These are phyloP conservation scores for Castor canadensis DNA, from an alignment of 2,113 vertebrate genomes.

Conservation along the genomic window DNA sequence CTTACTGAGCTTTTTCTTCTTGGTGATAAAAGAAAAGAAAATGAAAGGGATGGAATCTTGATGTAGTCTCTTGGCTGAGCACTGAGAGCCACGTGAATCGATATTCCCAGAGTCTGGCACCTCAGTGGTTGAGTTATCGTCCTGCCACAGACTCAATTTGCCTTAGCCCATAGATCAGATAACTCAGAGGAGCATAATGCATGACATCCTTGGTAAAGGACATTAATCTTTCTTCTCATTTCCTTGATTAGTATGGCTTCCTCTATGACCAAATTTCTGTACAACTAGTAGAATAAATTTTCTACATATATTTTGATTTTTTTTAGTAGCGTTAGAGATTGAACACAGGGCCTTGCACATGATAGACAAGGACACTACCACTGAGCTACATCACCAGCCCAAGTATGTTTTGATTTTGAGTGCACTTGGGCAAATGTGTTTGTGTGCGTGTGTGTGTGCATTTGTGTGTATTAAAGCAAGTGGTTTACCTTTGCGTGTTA, in stretches of 20 bases:
- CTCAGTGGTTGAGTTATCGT: conserved; percentile 15
- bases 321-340: background rate
- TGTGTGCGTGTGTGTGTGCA: background rate
- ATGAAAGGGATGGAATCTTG: background rate
- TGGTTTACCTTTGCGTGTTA: background rate
- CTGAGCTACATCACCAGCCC: background rate
- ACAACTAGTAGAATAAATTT: background rate
- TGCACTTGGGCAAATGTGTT: background rate
- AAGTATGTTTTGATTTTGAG: background rate
- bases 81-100: background rate
- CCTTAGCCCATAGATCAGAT: background rate
- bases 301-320: background rate
- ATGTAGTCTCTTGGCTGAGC: background rate
- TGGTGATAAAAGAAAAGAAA: conserved; percentile 16
- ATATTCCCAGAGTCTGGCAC: background rate
- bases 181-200: conserved; percentile 6
- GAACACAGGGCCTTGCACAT: background rate
- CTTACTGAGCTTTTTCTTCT: background rate
- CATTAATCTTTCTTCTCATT: conserved; percentile 35
- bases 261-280: background rate
- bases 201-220: background rate
- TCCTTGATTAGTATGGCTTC: background rate
- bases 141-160: background rate
- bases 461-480: conserved; percentile 10
- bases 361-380: background rate